Base-by-base conservation (phyloP, 2,797 vertebrate species). In the Paratrypauchen microcephalus region DNA sequence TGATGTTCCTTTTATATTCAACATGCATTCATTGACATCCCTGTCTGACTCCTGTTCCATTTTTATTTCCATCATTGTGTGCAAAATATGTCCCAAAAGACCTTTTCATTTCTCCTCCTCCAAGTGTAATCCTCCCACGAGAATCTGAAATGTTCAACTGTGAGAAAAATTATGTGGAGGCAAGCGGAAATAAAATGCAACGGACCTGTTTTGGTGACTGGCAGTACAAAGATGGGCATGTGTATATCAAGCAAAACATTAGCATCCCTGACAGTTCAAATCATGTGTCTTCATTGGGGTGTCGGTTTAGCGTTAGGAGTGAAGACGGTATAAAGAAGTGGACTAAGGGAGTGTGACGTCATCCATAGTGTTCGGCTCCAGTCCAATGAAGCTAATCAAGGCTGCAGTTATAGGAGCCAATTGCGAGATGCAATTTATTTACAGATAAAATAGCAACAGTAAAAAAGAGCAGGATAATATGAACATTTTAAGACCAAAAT, bases 151-250 rank as follows among this genome's bases (percentile, higher is more conserved):
- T 55, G 74, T 67, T 19, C n/a, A 76, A 69, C 71, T 28, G 15
- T 60, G 71, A 45, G 5, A 64, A 72, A 75, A 70, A 64, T 28
- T 24, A 28, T 13, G 23, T 55, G n/a, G 64, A 82, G 60, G 30
- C 65, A 65, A 78, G 70, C 67, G 57, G 69, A 76, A 69, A 70
- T 62, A 15, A 45, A 45, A 81, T 81, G 76, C 80, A 76, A 86
- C 76, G 19, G 59, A 21, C 47, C 45, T 62, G 45, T 32, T 57
- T 69, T 66, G 59, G 60, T 79, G 82, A 86, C n/a, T 78, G 76
- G 74, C 77, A 66, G 68, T 73, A 70, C 72, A 76, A 71, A 28
- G 13, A 57, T 57, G 15, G 15, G 55, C 15, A 13, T 26, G 2
- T 26, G 52, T 55, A 12, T 23, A 23, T 45, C 12, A 15, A 45